Base-by-base conservation (phyloP, 2,113 vertebrate species). In the Pelodiscus sinensis region DNA sequence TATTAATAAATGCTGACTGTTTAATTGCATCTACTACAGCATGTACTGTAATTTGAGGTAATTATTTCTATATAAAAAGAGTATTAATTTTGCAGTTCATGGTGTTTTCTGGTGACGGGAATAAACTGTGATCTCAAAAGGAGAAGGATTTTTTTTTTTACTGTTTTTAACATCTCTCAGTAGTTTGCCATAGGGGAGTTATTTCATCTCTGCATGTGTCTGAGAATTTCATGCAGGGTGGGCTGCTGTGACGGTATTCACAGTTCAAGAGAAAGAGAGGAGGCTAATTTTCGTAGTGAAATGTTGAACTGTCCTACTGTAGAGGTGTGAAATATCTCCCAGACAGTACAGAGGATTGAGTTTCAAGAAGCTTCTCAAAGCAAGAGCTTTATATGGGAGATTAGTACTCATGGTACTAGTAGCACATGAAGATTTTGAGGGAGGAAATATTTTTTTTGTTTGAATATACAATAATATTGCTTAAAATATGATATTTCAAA, bases 281-380 rank as follows among this genome's bases (percentile, higher is more conserved):
- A 92, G 88, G 88, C 87, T 97, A 95, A 95, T 96, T 96, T 94
- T 95, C 95, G 82, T 83, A 87, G 79, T 79, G 81, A 93, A 92
- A 87, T 86, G n/a, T 73, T 93, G 93, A 95, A 89, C 87, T 95
- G 62, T 77, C 81, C 85, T 91, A 92, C 86, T 79, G 82, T 2
- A 25, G 79, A 79, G 50, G 22, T 54, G 78, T 84, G 93, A 93
- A 90, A 82, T 55, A 92, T 88, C 87, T 84, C 75, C 92, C 81
- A 38, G 92, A 86, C 68, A 9, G 4, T 38, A 38, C 78, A 88
- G 57, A 83, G 2, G 60, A 51, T 16, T 90, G 93, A 55, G 44
- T 52, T 12, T 77, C 21, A 50, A 77, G 0, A 0, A 93, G 71
- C 51, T 93, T 79, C 79, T 44, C 68, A 88, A 54, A 94, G 77